Conservation (phyloP, 2,888 invertebrate species). For the Fragum sueziense region DNA sequence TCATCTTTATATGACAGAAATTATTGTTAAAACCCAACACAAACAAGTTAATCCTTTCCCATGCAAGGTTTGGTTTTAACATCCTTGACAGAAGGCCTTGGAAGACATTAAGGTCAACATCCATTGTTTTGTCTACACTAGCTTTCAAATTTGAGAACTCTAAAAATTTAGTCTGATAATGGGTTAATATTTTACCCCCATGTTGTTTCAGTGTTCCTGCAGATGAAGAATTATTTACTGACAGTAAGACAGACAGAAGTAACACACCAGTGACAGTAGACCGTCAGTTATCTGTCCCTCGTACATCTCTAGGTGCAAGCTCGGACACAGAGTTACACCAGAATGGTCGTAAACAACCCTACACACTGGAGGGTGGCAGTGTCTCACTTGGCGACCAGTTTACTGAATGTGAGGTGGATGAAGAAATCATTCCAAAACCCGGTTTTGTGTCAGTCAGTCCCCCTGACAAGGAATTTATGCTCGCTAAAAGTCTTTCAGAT, state of each 20-base stretch:
- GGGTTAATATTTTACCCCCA: no score
- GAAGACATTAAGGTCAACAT: no score
- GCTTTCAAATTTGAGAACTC: no score
- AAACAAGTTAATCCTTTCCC: no score
- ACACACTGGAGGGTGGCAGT: slow-evolving; percentile 62
- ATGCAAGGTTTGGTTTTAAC: no score
- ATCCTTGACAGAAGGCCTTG: no score
- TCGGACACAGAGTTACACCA: slow-evolving; percentile 62
- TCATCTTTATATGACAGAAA: no score
- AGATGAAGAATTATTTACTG: slow-evolving; percentile 46
- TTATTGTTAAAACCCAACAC: no score
- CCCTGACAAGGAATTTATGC: slow-evolving; percentile 66
- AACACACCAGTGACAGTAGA: slow-evolving; percentile 18
- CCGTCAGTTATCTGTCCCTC: slow-evolving; percentile 35
- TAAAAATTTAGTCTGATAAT: no score
- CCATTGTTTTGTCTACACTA: no score
- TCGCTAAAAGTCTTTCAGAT: slow-evolving; percentile 74
- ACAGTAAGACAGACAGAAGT: slow-evolving; percentile 25
- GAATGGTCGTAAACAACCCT: slow-evolving; percentile 55
- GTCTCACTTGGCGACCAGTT: slow-evolving; percentile 71
- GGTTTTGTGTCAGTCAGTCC: slow-evolving; percentile 56
- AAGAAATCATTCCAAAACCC: slow-evolving; percentile 62
- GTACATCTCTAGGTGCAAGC: slow-evolving; percentile 25
- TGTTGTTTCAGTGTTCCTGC: slow-evolving; percentile 53
- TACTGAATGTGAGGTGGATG: slow-evolving; percentile 63